Percentiles rank a stretch among this genome's conserved stretches.
Evolutionary conservation across 2,888 invertebrate species (phyloP).

Genomic region (Coremacera marginata): DNA sequence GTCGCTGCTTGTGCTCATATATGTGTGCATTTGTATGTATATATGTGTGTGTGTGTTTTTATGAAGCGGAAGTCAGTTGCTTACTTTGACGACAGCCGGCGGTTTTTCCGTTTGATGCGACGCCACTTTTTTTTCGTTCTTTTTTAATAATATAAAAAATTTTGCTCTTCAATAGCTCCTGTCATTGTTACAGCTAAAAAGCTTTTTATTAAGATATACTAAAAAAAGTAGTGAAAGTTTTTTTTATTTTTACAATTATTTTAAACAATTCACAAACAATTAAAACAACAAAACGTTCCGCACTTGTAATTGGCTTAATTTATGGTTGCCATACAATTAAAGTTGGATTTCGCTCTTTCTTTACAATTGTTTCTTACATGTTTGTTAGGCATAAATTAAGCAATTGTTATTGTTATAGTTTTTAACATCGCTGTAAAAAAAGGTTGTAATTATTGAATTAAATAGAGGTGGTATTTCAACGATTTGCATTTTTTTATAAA

Average conservation of each 20-base stretch:
- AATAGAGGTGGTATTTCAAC: too few relatives aligned
- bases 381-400: background rate
- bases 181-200: background rate
- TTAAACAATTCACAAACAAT: background rate
- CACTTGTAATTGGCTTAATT: background rate
- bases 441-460: slow-evolving; percentile 8
- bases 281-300: slow-evolving; percentile 5
- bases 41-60: background rate
- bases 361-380: background rate
- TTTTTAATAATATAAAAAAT: background rate
- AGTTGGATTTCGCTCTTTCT: background rate
- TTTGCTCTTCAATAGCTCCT: background rate
- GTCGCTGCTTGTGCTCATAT: too few relatives aligned
- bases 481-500: too few relatives aligned
- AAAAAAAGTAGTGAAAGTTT: too few relatives aligned
- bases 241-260: background rate
- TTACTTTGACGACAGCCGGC: slow-evolving; percentile 15
- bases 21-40: slow-evolving; percentile 2
- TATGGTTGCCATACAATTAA: background rate
- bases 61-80: slow-evolving; percentile 32
- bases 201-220: background rate
- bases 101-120: slow-evolving; percentile 11
- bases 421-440: background rate
- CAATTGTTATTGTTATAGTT: background rate
- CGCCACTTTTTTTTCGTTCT: slow-evolving; percentile 3